Conservation (phyloP, 2,797 vertebrate genomes). For the Apogon talboti region DNA sequence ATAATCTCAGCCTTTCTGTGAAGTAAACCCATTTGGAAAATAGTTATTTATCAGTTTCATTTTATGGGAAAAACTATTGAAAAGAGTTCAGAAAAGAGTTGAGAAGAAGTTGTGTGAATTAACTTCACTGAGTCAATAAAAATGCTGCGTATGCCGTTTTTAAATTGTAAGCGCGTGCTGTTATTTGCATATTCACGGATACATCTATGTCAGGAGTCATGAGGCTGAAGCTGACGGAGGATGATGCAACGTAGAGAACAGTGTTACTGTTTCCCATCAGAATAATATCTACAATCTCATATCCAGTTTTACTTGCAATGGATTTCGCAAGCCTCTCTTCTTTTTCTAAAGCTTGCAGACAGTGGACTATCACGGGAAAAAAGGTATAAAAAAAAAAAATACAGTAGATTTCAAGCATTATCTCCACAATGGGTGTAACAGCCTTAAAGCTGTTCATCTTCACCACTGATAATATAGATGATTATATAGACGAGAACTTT, state of each 20-base stretch:
- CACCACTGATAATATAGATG: too few relatives aligned
- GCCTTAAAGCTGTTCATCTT: too few relatives aligned
- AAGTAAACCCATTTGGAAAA: too few relatives aligned
- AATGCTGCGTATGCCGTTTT: conserved; percentile 10
- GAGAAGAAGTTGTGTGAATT: background rate
- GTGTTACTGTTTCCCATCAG: background rate
- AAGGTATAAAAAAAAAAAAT: background rate
- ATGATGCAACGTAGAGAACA: conserved; percentile 16
- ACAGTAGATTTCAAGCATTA: background rate
- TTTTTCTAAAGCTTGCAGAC: background rate
- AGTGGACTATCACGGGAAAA: background rate
- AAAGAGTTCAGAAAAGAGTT: background rate
- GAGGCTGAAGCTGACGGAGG: conserved; percentile 1
- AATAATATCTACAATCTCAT: background rate
- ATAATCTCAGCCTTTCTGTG: too few relatives aligned
- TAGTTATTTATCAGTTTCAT: too few relatives aligned
- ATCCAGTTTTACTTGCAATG: background rate
- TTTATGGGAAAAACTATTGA: background rate
- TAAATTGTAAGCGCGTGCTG: background rate
- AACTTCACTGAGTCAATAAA: background rate
- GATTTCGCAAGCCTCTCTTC: background rate
- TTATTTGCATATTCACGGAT: conserved; percentile 21
- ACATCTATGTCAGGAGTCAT: conserved; percentile 11
- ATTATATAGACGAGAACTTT: background rate
- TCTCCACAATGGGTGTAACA: too few relatives aligned